These are phyloP conservation scores for Blastomussa wellsi DNA, from an alignment of 92 coral and sea anemone species.

Conservation along the genomic window DNA sequence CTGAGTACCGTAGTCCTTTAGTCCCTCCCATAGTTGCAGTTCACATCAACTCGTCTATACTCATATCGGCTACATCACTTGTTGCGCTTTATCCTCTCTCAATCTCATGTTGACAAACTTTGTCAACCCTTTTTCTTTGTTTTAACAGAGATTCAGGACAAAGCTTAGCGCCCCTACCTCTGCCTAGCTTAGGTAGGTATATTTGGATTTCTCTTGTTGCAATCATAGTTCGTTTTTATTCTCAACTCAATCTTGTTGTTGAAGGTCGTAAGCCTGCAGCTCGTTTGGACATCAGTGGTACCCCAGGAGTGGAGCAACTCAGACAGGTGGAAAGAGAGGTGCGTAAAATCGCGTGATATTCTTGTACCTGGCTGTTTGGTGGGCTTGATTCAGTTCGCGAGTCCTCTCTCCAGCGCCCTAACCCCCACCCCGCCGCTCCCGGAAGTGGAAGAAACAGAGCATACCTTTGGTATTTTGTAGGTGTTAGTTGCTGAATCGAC, in stretches of 20 bases:
- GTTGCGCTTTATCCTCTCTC: neutral
- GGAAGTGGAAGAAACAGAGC: too few species aligned
- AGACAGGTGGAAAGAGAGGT: conserved; percentile 86
- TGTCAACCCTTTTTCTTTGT: neutral
- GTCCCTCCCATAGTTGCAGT: too few species aligned
- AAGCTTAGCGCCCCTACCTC: conserved; percentile 72
- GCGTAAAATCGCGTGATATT: neutral
- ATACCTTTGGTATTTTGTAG: too few species aligned
- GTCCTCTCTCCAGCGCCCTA: too few species aligned
- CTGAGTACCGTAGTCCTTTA: neutral
- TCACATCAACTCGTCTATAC: neutral
- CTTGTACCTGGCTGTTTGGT: neutral
- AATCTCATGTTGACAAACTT: neutral
- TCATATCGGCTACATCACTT: neutral
- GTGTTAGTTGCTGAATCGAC: too few species aligned
- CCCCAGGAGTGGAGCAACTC: conserved; percentile 90
- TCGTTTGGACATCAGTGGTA: conserved; percentile 88
- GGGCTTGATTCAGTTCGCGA: too few species aligned
- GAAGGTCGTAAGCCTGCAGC: conserved; percentile 95
- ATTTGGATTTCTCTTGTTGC: neutral
- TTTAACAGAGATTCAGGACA: conserved; percentile 71
- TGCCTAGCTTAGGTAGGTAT: conserved; percentile 86
- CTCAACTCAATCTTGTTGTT: neutral
- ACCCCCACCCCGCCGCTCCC: too few species aligned
- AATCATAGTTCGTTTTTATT: neutral